Evolutionary conservation across 2,888 invertebrate genomes (phyloP), one percentile per base, ranked within the genome.

Genomic region (Eumacrocentrus americanus): DNA sequence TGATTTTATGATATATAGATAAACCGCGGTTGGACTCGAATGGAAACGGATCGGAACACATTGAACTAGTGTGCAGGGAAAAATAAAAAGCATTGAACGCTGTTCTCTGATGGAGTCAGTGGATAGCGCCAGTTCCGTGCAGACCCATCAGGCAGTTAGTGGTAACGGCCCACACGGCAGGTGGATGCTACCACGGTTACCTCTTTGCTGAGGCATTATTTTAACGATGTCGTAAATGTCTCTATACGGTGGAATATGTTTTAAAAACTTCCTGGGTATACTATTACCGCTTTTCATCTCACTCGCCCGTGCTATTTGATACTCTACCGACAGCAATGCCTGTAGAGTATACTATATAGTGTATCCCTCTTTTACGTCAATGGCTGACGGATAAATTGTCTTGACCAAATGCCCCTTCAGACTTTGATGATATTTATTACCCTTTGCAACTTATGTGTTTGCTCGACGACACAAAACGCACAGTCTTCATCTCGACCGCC

Each of bases 61-160:
- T n/a, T n/a, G n/a, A n/a, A n/a, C n/a, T n/a, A n/a, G n/a, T n/a
- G n/a, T n/a, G n/a, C n/a, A n/a, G n/a, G n/a, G n/a, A 29, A 16
- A 7, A 2, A 7, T 18, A 50, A 14, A 35, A 50, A n/a, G 18
- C 16, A 9, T 14, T 34, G 18, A 35, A 16, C 16, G 29, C 5
- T 22, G 16, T 6, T n/a, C 20, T 12, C 4, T 11, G 20, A 51
- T 12, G 22, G 20, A 38, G 2, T 2, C 20, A 23, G 61, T 48
- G 47, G 35, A 58, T 60, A 60, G 40, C 38, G 48, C 51, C 40
- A 42, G 35, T 65, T 48, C 29, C 23, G 29, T 29, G 35, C 38
- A 35, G 34, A 42, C n/a, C 20, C 48, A 42, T 25, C 29, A 55
- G 35, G 51, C 55, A 60, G 55, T 61, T 60, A 59, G 65, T 58